phyloP scores from a whole-genome alignment of 1,140 invertebrate species.

The Drosophila navojoa region DNA sequence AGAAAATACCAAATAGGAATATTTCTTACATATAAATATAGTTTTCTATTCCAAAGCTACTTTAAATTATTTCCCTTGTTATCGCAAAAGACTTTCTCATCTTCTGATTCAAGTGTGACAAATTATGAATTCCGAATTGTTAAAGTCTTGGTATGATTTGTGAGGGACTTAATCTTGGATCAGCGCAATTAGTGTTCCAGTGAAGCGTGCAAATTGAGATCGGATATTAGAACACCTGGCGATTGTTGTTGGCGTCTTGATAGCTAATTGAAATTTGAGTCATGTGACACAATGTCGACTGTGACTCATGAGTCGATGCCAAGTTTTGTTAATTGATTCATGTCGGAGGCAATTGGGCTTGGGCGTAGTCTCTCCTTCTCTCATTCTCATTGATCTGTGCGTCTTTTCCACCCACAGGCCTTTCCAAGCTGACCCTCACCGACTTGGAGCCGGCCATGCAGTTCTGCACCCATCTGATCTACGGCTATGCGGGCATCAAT shows the following conservation, averaged over 20 bases:
- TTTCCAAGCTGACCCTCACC: conserved; percentile 89
- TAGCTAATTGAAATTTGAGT: conserved; percentile 57
- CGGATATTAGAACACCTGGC: conserved; percentile 8
- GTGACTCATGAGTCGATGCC: conserved; percentile 40
- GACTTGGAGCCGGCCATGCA: conserved; percentile 90
- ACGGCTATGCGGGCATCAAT: conserved; percentile 93
- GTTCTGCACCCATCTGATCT: conserved; percentile 93
- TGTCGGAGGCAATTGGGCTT: conserved; percentile 28
- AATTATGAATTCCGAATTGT: too few relatives aligned
- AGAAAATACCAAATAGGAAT: background rate
- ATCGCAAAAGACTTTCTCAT: too few relatives aligned
- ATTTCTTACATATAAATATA: too few relatives aligned
- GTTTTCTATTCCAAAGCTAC: too few relatives aligned
- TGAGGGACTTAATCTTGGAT: too few relatives aligned
- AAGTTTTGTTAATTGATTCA: conserved; percentile 57
- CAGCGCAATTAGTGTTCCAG: conserved; percentile 1
- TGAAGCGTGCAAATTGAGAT: conserved; percentile 28
- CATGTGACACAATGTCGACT: conserved; percentile 28
- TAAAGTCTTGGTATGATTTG: too few relatives aligned
- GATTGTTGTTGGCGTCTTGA: conserved; percentile 11
- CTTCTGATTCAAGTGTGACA: too few relatives aligned
- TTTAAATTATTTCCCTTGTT: too few relatives aligned
- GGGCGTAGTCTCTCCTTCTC: conserved; percentile 6
- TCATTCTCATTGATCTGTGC: background rate
- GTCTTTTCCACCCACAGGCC: conserved; percentile 85